phyloP scores from a whole-genome alignment of 2,888 invertebrate genomes.

The Ephialtes manifestator region DNA sequence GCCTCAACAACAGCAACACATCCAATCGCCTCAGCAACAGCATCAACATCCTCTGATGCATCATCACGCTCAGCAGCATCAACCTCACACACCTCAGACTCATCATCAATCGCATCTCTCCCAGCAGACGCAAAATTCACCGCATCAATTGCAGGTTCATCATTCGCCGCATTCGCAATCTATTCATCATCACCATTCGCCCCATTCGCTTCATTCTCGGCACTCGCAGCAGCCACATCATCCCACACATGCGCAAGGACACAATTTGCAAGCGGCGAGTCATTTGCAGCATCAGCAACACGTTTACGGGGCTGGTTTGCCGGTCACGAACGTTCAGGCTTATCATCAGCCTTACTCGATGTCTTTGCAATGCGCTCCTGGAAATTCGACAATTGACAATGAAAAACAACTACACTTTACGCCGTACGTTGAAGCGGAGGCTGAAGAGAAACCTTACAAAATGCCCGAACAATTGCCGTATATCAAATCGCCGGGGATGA shows the following conservation, averaged over 20 bases:
- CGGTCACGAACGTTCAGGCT: constrained; percentile 73
- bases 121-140: constrained; percentile 69
- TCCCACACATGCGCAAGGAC: constrained; percentile 83
- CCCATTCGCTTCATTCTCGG: constrained; percentile 77
- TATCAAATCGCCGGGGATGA: constrained; percentile 84
- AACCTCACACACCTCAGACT: constrained; percentile 85
- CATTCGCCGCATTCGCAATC: constrained; percentile 82
- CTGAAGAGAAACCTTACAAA: constrained; percentile 79
- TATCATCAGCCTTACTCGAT: constrained; percentile 77
- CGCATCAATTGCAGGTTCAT: constrained; percentile 71
- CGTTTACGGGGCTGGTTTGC: constrained; percentile 74
- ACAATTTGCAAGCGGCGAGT: constrained; percentile 77
- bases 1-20: constrained; percentile 71
- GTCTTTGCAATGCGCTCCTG: constrained; percentile 69
- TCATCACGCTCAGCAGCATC: constrained; percentile 75
- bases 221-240: constrained; percentile 86
- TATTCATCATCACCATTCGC: constrained; percentile 76
- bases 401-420: constrained; percentile 81
- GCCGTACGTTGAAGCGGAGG: constrained; percentile 77
- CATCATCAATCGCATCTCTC: constrained; percentile 80
- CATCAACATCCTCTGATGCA: constrained; percentile 73
- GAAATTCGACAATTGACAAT: constrained; percentile 74
- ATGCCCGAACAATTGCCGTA: constrained; percentile 83
- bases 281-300: constrained; percentile 71
- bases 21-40: constrained; percentile 71